phyloP scores from a whole-genome alignment of 2,888 invertebrate species.

The Omphaloscelis lunosa region DNA sequence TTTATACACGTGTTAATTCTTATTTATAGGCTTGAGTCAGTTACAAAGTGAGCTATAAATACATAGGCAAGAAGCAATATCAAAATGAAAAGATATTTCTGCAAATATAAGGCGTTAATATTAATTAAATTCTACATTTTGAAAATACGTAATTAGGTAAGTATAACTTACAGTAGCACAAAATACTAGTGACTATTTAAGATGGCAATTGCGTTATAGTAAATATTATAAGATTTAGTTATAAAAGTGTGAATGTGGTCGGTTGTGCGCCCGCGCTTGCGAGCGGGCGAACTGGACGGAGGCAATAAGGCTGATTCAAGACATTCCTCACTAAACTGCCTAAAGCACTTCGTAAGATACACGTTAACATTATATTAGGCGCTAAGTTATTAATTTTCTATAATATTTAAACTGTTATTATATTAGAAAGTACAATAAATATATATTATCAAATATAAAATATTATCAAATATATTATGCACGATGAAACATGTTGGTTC shows the following conservation, averaged over 20 bases:
- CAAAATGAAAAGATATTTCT: slow-evolving; percentile 47
- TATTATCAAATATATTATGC: slow-evolving; percentile 52
- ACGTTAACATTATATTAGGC: slow-evolving; percentile 60
- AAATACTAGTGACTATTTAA: slow-evolving; percentile 85
- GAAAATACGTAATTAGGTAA: slow-evolving; percentile 66
- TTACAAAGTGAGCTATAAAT: slow-evolving; percentile 45
- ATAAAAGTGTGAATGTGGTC: slow-evolving; percentile 46
- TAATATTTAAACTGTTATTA: slow-evolving; percentile 56
- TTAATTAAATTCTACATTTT: slow-evolving; percentile 57
- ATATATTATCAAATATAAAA: slow-evolving; percentile 50
- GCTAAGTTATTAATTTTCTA: slow-evolving; percentile 62
- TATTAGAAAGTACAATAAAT: slow-evolving; percentile 62
- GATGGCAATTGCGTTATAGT: slow-evolving; percentile 81
- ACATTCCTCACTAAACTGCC: slow-evolving; percentile 62
- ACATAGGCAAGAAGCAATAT: slow-evolving; percentile 61
- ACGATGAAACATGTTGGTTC: slow-evolving; percentile 52
- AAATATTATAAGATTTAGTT: slow-evolving; percentile 58
- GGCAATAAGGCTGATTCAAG: slow-evolving; percentile 81
- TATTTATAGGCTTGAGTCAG: slow-evolving; percentile 50
- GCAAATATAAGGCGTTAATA: slow-evolving; percentile 50
- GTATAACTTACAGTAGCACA: slow-evolving; percentile 78
- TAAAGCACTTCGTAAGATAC: slow-evolving; percentile 61
- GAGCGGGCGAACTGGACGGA: slow-evolving; percentile 78
- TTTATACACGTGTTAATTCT: slow-evolving; percentile 17
- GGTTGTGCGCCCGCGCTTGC: slow-evolving; percentile 15